These are phyloP conservation scores for Mayetiola destructor DNA, from an alignment of 2,888 invertebrate species.

Conservation along the genomic window DNA sequence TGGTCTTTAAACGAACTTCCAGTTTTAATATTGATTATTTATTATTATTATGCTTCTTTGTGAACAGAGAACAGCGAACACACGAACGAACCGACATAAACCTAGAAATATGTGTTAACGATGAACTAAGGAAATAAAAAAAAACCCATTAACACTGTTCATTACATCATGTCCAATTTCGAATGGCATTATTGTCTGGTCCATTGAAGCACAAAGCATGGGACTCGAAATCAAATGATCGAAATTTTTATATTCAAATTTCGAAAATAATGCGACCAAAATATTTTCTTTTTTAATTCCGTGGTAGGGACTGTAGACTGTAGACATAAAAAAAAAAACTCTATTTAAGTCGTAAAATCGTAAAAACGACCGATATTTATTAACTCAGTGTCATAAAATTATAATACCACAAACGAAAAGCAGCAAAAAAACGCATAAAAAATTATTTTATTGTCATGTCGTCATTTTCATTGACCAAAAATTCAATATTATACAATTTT, in stretches of 20 bases:
- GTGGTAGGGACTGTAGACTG: too few relatives aligned
- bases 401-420: background rate
- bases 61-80: background rate
- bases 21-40: too few relatives aligned
- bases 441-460: conserved; percentile 4
- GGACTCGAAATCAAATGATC: too few relatives aligned
- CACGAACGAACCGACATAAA: background rate
- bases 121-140: conserved; percentile 1
- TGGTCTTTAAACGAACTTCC: too few relatives aligned
- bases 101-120: conserved; percentile 8
- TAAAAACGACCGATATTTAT: conserved; percentile 11
- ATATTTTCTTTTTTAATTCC: background rate
- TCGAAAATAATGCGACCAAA: background rate
- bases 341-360: too few relatives aligned
- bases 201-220: too few relatives aligned
- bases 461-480: conserved; percentile 11
- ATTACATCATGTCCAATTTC: too few relatives aligned
- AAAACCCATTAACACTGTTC: too few relatives aligned
- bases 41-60: background rate
- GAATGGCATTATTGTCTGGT: too few relatives aligned
- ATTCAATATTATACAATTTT: conserved; percentile 7
- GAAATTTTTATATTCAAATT: conserved; percentile 2
- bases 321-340: too few relatives aligned
- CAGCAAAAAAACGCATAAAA: background rate
- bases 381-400: conserved; percentile 8